These are phyloP conservation scores for Mus caroli DNA, from an alignment of 2,797 vertebrate species.

Conservation along the genomic window DNA sequence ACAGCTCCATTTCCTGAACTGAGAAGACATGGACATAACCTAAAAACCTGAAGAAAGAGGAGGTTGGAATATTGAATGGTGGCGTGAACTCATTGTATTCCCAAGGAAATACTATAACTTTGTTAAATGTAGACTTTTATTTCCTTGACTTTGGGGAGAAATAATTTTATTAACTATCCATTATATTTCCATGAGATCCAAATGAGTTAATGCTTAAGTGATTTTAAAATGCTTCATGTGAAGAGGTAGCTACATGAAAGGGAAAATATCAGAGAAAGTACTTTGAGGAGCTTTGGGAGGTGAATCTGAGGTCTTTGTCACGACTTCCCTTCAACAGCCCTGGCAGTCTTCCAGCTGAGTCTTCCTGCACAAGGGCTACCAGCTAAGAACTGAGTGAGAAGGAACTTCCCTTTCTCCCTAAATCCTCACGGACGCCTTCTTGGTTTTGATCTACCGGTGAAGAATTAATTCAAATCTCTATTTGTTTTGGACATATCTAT, in stretches of 20 bases:
- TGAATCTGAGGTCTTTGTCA: constrained; percentile 7
- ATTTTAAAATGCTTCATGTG: constrained; percentile 13
- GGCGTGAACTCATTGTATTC: background rate
- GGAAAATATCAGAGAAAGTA: background rate
- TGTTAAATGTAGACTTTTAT: background rate
- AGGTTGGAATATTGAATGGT: background rate
- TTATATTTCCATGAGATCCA: constrained; percentile 33
- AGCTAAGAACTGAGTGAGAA: background rate
- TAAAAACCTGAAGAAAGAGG: background rate
- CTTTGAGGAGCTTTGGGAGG: background rate
- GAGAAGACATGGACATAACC: background rate
- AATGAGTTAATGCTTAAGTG: constrained; percentile 24
- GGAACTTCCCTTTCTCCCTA: background rate
- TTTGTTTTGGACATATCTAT: constrained; percentile 8
- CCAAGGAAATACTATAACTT: background rate
- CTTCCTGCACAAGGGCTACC: background rate
- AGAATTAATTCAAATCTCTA: background rate
- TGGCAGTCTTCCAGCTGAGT: background rate
- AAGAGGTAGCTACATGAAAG: background rate
- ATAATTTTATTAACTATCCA: constrained; percentile 4
- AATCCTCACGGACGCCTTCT: background rate
- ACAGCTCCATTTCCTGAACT: background rate
- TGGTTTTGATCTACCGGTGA: constrained; percentile 21
- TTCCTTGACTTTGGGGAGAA: constrained; percentile 25
- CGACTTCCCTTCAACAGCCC: background rate